Conservation (phyloP, 2,113 vertebrate genomes). For the Glareola pratincola region DNA sequence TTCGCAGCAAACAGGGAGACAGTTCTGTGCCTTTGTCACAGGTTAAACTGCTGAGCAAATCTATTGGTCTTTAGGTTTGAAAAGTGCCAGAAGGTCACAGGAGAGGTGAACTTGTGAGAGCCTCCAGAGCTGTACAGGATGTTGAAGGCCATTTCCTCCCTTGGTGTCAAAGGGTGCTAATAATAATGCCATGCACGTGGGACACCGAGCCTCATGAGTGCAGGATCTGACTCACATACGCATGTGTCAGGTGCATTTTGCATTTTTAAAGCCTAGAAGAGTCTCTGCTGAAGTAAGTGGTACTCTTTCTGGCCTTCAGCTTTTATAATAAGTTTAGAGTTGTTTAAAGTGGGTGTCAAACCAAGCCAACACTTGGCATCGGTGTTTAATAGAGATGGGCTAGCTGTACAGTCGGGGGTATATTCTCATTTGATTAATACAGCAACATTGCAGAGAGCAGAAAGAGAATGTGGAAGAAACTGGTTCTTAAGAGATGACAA, state of each 20-base stretch:
- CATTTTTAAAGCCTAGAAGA: neutral
- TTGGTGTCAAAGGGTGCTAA: neutral
- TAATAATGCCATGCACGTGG: neutral
- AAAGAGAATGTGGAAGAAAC: neutral
- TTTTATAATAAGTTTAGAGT: neutral
- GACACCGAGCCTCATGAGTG: rapidly evolving
- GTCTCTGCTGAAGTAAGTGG: neutral
- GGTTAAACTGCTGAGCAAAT: neutral
- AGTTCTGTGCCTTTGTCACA: rapidly evolving
- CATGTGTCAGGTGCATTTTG: neutral
- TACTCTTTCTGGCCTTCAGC: neutral
- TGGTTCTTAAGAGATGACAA: neutral
- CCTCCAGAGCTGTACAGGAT: neutral
- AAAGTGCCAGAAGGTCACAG: neutral
- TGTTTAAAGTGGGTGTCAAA: neutral
- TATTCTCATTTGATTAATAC: neutral
- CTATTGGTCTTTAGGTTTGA: neutral
- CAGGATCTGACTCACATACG: neutral
- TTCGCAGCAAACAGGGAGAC: neutral
- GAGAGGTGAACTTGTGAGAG: neutral
- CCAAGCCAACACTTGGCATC: rapidly evolving
- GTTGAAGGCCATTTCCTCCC: neutral
- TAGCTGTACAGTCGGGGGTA: neutral
- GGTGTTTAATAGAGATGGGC: neutral
- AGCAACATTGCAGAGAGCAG: neutral